Evolutionary conservation across 2,113 vertebrate genomes (phyloP).

Genomic region (Cynopterus brachyotis): DNA sequence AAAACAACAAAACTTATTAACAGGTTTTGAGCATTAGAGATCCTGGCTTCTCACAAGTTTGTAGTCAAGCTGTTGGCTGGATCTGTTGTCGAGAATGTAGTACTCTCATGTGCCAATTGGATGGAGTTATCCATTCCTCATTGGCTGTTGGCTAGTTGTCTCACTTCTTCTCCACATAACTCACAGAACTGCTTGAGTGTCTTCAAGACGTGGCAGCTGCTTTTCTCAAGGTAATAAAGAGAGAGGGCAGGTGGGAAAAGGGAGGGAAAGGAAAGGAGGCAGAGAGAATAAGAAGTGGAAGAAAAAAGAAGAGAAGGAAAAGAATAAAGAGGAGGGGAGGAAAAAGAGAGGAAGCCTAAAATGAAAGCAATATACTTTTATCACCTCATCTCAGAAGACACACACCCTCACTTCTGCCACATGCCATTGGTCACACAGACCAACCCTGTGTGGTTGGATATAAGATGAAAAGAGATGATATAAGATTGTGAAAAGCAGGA

Average conservation of each 20-base stretch:
- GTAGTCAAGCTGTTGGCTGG: not conserved
- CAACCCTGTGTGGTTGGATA: not conserved
- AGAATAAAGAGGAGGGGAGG: not conserved
- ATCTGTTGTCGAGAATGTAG: no score
- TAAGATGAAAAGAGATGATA: accelerated
- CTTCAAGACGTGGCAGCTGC: not conserved
- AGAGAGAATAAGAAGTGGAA: not conserved
- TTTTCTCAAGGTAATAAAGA: not conserved
- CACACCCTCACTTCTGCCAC: not conserved
- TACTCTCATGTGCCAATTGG: not conserved
- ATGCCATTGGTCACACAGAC: not conserved
- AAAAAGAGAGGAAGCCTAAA: not conserved
- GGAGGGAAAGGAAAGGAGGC: not conserved
- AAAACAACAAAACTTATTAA: not conserved
- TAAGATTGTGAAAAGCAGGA: not conserved
- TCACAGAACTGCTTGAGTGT: not conserved
- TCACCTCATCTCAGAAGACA: not conserved
- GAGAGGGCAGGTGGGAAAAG: not conserved
- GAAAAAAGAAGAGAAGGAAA: not conserved
- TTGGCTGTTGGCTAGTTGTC: not conserved
- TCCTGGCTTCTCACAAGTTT: not conserved
- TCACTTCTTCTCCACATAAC: not conserved
- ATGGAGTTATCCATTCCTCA: not conserved
- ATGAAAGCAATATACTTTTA: not conserved
- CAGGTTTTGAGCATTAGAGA: not conserved